These are phyloP conservation scores for Chlorodrepanis virens DNA, from an alignment of 2,113 vertebrate species.

Conservation along the genomic window DNA sequence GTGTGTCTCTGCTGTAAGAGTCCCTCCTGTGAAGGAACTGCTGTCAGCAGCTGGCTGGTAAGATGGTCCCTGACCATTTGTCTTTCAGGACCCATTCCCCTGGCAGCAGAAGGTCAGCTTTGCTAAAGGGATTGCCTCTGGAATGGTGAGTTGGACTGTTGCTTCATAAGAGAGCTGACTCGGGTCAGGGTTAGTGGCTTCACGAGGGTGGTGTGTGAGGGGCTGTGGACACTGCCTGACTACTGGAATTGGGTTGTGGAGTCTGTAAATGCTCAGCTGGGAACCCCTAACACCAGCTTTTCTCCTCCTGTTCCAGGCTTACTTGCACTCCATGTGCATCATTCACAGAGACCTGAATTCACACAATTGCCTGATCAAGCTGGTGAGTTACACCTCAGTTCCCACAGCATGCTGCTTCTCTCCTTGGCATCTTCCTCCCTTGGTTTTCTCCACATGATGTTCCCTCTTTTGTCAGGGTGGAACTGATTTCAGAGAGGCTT, in stretches of 20 bases:
- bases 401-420: neutral
- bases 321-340: slow-evolving; percentile 92
- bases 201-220: neutral
- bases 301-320: slow-evolving; percentile 78
- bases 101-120: slow-evolving; percentile 95
- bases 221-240: neutral
- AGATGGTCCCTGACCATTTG: neutral
- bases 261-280: neutral
- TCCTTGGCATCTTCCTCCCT: neutral
- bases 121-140: slow-evolving; percentile 91
- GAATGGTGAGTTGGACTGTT: slow-evolving; percentile 84
- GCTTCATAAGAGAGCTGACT: neutral
- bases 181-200: neutral
- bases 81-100: slow-evolving; percentile 85
- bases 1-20: neutral
- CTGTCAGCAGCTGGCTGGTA: neutral
- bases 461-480: neutral
- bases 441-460: neutral
- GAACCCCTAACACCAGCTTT: neutral
- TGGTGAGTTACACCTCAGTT: slow-evolving; percentile 76
- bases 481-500: neutral
- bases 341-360: slow-evolving; percentile 93
- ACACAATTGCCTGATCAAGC: slow-evolving; percentile 93
- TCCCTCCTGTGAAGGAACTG: neutral
- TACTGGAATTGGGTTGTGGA: neutral